Base-by-base conservation (phyloP, 2,113 vertebrate genomes). In the Vicugna pacos region DNA sequence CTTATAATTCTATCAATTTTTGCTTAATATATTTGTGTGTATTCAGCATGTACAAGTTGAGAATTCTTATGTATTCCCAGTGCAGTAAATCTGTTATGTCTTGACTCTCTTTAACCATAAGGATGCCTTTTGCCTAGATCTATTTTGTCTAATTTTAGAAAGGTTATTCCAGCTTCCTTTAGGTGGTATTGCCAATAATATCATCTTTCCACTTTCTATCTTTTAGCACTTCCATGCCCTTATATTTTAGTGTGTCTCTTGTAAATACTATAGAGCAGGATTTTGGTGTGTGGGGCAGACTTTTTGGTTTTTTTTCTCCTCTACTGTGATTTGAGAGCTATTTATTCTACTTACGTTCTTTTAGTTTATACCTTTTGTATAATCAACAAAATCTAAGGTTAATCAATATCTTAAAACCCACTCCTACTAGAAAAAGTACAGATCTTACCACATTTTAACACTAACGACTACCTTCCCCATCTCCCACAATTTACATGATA, bases 141-240 rank as follows among this genome's bases (percentile, higher is more conserved):
- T 72, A 50, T 73, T 83, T 69, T 76, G 64, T 91, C 35, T 67
- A 62, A 38, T 67, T 69, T 96, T 93, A 88, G 50, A 30, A 84
- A 87, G 35, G 26, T 87, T n/a, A 48, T 35, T 89, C 22, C 38
- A 77, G 13, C 19, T 69, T 82, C 72, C 38, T 69, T 85, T 52
- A 28, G 54, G 72, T 83, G 54, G 30, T 77, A 80, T 70, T 60
- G 28, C n/a, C 56, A 72, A 2, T 87, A 32, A 64, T 88, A 46
- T 3, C 0, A 67, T 89, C 64, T 77, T 91, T 65, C 50, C 24
- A 84, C 2, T 85, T 76, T 42, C 30, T 4, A 10, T 26, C 52
- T 56, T 65, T 81, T 81, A 58, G 46, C 28, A 52, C 92, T 85
- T 94, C 38, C 19, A 15, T 70, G 16, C 32, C 14, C 48, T 80